Conservation (phyloP, 2,888 invertebrate genomes). For the Epistrophe eligans region DNA sequence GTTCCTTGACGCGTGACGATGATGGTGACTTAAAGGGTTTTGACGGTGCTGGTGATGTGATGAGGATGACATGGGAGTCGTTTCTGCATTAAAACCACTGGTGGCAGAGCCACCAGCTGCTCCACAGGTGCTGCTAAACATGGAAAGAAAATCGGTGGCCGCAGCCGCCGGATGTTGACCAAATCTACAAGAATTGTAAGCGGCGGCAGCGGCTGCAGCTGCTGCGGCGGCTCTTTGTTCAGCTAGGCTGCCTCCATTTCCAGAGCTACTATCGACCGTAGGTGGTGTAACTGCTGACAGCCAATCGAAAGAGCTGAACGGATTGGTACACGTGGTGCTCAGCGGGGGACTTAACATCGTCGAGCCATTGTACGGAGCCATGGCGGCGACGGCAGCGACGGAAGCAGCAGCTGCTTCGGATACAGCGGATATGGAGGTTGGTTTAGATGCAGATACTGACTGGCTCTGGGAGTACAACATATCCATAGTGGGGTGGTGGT, state of each 20-base stretch:
- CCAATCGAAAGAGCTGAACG: constrained; percentile 77
- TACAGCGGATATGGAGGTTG: constrained; percentile 77
- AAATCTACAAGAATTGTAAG: constrained; percentile 77
- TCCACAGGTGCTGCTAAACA: constrained; percentile 76
- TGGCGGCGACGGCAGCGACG: constrained; percentile 44
- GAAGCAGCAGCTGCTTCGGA: constrained; percentile 69
- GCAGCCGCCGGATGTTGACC: constrained; percentile 56
- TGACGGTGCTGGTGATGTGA: constrained; percentile 63
- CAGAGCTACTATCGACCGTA: constrained; percentile 71
- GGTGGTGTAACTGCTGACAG: constrained; percentile 78
- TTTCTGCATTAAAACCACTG: constrained; percentile 69
- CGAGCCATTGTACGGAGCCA: constrained; percentile 79
- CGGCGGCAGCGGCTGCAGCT: constrained; percentile 81
- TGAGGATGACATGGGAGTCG: constrained; percentile 64
- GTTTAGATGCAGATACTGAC: constrained; percentile 74
- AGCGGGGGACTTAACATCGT: constrained; percentile 83
- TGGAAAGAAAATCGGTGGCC: constrained; percentile 77
- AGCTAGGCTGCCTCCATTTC: constrained; percentile 69
- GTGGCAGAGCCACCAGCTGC: constrained; percentile 42
- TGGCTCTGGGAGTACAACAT: constrained; percentile 84
- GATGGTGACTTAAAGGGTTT: constrained; percentile 39
- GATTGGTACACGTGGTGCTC: constrained; percentile 77
- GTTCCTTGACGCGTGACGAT: constrained; percentile 67
- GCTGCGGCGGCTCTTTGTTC: constrained; percentile 81
- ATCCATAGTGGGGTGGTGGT: constrained; percentile 78